phyloP scores from a whole-genome alignment of 64 coral and sea anemone species.

The Catalaphyllia jardinei region DNA sequence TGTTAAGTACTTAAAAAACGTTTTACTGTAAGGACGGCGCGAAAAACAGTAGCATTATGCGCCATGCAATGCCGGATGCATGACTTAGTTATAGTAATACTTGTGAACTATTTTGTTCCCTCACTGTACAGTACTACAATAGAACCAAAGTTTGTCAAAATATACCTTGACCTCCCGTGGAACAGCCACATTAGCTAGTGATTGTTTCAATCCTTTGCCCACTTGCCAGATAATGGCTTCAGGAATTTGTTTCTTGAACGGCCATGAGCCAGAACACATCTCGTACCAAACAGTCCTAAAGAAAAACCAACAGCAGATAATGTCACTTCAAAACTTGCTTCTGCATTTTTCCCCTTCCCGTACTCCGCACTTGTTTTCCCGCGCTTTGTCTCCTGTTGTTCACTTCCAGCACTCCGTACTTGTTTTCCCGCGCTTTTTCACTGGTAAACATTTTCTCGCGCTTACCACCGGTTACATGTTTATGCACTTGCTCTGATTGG shows the following conservation, averaged over 20 bases:
- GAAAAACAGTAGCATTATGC: too few relatives aligned
- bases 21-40: too few relatives aligned
- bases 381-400: background rate
- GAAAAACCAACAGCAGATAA: background rate
- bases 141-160: background rate
- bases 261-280: conserved; percentile 86
- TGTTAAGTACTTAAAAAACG: too few relatives aligned
- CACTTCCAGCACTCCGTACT: too few relatives aligned
- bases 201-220: conserved; percentile 86
- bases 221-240: conserved; percentile 96
- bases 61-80: too few relatives aligned
- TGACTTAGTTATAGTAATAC: too few relatives aligned
- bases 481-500: too few relatives aligned
- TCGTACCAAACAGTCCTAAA: conserved; percentile 94
- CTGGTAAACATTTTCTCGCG: background rate
- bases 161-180: conserved; percentile 85
- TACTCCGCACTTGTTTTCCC: too few relatives aligned
- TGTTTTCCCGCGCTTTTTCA: too few relatives aligned
- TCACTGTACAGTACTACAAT: too few relatives aligned
- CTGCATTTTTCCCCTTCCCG: background rate
- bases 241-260: conserved; percentile 73
- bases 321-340: background rate
- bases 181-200: conserved; percentile 68
- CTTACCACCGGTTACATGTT: background rate
- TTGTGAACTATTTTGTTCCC: too few relatives aligned